Evolutionary conservation across 2,888 invertebrate species (phyloP).

Genomic region (Sinhomidia bicolor): DNA sequence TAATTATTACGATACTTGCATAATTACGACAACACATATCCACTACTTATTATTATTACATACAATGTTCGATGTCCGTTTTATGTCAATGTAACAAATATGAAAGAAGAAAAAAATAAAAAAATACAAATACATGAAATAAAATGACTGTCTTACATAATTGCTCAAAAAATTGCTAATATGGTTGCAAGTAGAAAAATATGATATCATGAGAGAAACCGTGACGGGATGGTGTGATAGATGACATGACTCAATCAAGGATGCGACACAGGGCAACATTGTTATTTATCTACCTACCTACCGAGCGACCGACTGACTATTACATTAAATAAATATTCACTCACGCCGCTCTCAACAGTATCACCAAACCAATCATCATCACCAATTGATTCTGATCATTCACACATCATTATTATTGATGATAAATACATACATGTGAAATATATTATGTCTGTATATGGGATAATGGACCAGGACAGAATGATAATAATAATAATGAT

Average conservation of each 20-base stretch:
- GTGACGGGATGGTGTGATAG: no score
- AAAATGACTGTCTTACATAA: no score
- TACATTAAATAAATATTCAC: background rate
- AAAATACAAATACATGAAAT: background rate
- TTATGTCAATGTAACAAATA: background rate
- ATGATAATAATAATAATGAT: slow-evolving; percentile 33
- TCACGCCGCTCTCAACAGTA: no score
- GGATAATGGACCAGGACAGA: slow-evolving; percentile 41
- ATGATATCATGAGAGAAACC: no score
- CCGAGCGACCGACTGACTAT: no score
- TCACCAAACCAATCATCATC: background rate
- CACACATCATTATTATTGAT: background rate
- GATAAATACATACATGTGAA: background rate
- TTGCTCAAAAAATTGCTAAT: no score
- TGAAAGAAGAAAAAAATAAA: background rate
- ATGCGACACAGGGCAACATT: no score
- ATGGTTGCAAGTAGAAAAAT: no score
- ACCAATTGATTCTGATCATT: slow-evolving; percentile 1
- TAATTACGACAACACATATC: background rate
- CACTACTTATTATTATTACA: background rate
- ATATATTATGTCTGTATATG: slow-evolving; percentile 40
- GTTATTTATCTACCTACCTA: no score
- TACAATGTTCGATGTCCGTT: background rate
- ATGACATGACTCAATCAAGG: no score
- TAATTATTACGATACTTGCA: background rate